Percentiles rank a stretch among this genome's conserved stretches.
Evolutionary conservation across 2,888 invertebrate species (phyloP).

Genomic region (Hemicrepidius hirtus): DNA sequence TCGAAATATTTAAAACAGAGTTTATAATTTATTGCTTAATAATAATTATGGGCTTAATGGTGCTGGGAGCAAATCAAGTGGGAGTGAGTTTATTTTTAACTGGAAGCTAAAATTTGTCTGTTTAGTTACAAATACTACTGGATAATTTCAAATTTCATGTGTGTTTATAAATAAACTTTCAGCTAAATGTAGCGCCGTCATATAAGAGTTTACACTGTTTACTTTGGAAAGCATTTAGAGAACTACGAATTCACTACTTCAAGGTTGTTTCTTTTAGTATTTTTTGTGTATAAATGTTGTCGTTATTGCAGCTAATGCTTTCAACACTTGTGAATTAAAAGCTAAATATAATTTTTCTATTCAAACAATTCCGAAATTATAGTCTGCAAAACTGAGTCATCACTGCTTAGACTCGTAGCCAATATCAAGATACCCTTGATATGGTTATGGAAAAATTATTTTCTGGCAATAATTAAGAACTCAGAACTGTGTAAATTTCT

Average conservation of each 20-base stretch:
- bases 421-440: too few species aligned
- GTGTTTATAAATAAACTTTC: conserved; percentile 16
- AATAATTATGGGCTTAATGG: too few species aligned
- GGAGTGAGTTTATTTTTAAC: background rate
- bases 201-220: conserved; percentile 14
- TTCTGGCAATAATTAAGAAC: too few species aligned
- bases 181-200: conserved; percentile 2
- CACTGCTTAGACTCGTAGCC: too few species aligned
- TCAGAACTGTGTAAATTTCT: background rate
- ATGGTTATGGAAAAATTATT: too few species aligned
- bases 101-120: background rate
- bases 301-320: conserved; percentile 13
- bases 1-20: background rate
- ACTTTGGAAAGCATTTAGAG: conserved; percentile 6
- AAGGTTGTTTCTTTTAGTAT: background rate
- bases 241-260: background rate
- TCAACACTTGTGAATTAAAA: conserved; percentile 5
- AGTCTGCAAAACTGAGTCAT: too few species aligned
- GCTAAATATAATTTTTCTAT: background rate
- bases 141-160: conserved; percentile 17
- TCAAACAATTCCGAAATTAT: too few species aligned
- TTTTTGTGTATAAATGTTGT: conserved; percentile 1
- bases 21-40: conserved; percentile 11
- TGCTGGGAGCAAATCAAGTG: too few species aligned
- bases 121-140: conserved; percentile 7